Percentiles rank a stretch among this genome's conserved stretches.
Evolutionary conservation across 1,140 invertebrate genomes (phyloP).

Genomic region (Cotesia typhae): DNA sequence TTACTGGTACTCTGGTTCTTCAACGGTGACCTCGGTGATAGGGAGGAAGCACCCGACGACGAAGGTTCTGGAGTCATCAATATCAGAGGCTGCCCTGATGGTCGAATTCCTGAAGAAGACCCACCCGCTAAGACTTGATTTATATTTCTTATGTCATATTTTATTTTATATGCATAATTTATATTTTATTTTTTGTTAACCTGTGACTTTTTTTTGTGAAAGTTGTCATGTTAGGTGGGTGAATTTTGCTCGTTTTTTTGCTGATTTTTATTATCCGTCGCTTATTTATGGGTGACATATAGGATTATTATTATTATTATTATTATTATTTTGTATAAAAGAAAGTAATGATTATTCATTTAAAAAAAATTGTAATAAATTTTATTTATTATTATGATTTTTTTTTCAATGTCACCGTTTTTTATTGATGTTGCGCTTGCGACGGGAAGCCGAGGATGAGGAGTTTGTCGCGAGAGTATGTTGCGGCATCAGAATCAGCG

Average conservation of each 20-base stretch:
- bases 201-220: not conserved
- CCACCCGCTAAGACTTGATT: constrained; percentile 43
- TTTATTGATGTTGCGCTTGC: constrained; percentile 51
- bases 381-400: too few relatives aligned
- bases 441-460: constrained; percentile 40
- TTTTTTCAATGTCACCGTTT: constrained; percentile 48
- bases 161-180: not conserved
- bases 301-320: too few relatives aligned
- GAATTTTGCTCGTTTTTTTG: not conserved
- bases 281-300: not conserved
- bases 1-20: constrained; percentile 26
- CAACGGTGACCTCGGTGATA: constrained; percentile 19
- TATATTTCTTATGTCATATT: not conserved
- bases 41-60: not conserved
- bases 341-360: too few relatives aligned
- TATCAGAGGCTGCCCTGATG: constrained; percentile 76
- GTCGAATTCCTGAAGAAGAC: constrained; percentile 71
- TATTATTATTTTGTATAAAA: too few relatives aligned
- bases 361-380: too few relatives aligned
- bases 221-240: not conserved
- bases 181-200: not conserved
- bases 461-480: constrained; percentile 38
- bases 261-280: not conserved
- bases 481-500: constrained; percentile 66
- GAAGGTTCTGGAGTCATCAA: constrained; percentile 22